These are phyloP conservation scores for Pseudochirops cupreus DNA, from an alignment of 2,797 vertebrate genomes.

Conservation along the genomic window DNA sequence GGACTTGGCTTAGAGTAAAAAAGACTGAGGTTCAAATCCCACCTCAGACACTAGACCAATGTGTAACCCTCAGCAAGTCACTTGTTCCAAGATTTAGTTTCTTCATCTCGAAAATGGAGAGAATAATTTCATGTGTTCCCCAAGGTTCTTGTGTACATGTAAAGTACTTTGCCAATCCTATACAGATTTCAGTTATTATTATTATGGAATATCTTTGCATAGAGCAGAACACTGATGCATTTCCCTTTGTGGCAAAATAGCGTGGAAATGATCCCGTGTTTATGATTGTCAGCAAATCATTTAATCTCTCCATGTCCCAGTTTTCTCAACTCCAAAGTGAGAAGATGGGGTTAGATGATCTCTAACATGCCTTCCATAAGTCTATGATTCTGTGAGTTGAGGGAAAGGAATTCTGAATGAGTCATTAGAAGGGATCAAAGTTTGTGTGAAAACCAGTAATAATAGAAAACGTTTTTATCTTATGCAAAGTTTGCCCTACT, in stretches of 20 bases:
- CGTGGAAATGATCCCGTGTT: neutral
- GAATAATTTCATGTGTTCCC: neutral
- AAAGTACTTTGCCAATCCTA: neutral
- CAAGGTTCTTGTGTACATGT: neutral
- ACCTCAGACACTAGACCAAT: neutral
- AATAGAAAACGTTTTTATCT: constrained; percentile 26
- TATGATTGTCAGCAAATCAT: neutral
- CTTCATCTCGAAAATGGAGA: neutral
- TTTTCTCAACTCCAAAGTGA: neutral
- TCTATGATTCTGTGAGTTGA: neutral
- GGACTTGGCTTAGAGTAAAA: neutral
- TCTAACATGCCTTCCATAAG: neutral
- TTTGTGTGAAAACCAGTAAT: neutral
- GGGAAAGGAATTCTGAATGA: neutral
- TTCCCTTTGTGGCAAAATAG: neutral
- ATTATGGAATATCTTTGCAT: neutral
- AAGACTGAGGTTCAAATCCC: neutral
- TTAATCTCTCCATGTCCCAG: neutral
- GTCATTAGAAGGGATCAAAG: neutral
- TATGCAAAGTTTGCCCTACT: neutral
- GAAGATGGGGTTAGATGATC: neutral
- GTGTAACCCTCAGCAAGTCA: neutral
- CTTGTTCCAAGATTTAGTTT: neutral
- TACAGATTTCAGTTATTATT: neutral
- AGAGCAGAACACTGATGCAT: neutral